Conservation (phyloP, 2,797 vertebrate genomes). For the Phrynocephalus forsythii region DNA sequence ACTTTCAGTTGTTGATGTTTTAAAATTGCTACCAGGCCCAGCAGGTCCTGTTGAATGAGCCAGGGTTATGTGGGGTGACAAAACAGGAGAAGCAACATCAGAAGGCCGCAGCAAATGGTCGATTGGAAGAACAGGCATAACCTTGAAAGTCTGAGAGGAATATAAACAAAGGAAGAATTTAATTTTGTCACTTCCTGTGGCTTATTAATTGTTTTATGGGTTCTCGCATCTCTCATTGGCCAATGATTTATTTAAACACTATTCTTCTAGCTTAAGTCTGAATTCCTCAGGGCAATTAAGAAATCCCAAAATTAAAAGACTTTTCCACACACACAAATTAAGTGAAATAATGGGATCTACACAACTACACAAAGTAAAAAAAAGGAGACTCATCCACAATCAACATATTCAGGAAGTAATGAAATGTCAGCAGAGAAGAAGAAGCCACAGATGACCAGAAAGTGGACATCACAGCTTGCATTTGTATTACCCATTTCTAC, state of each 20-base stretch:
- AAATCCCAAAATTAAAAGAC: neutral
- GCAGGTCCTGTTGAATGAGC: neutral
- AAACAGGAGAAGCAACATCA: neutral
- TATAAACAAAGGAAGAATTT: neutral
- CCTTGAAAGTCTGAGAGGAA: neutral
- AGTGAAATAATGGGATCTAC: neutral
- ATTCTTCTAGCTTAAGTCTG: neutral
- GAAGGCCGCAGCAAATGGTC: neutral
- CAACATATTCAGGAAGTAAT: neutral
- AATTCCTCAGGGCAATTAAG: neutral
- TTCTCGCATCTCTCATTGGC: neutral
- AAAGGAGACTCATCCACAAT: neutral
- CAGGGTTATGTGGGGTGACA: neutral
- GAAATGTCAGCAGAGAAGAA: neutral
- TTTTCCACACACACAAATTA: neutral
- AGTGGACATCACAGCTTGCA: neutral
- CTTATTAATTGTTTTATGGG: neutral
- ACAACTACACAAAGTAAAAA: neutral
- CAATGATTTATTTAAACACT: neutral
- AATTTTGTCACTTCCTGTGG: neutral
- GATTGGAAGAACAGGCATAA: neutral
- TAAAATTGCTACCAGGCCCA: neutral
- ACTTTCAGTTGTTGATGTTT: neutral
- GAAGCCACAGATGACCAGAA: neutral
- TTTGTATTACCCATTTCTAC: neutral